Evolutionary conservation across 2,113 vertebrate species (phyloP), one percentile per base, ranked within the genome.

Genomic region (Rana temporaria): DNA sequence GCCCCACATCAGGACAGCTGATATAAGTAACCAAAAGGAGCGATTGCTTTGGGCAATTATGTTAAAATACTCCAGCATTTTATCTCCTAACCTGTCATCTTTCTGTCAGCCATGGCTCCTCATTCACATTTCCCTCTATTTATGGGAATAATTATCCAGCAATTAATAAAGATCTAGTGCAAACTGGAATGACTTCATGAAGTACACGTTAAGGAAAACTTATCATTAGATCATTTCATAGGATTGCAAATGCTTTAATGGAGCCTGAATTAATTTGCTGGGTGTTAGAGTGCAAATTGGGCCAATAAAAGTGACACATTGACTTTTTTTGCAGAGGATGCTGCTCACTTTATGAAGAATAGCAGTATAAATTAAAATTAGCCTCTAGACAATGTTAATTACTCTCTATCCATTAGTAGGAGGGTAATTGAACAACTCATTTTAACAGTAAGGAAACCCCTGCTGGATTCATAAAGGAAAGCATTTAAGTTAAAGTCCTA

Each of bases 371-470:
- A 89, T 87, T 90, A 88, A 89, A 91, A 93, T 91, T 86, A 92
- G 91, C 90, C 92, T 88, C 86, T 80, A 92, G 91, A 92, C 92
- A 86, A 87, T 85, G 89, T 90, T 93, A 93, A 93, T 92, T 92
- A 90, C 67, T 79, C 87, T 92, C 87, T 87, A 88, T 87, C 92
- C 90, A 92, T 92, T 91, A 92, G 89, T 65, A 84, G 86, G 85
- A 89, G 85, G 86, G 90, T 89, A 92, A 94, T 79, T 88, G 91
- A 91, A 84, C 77, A 68, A 75, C 88, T 92, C 85, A 60, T 90
- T 91, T 90, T 86, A 85, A 82, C 86, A 65, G 89, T 73, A 89
- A 89, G 90, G 89, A 88, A 90, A 91, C 88, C 69, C 88, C 89
- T 86, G 82, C 90, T 86, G 86, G 88, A 88, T 90, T 85, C 88